Conservation (phyloP, 1,140 invertebrate species). For the Aphis craccivora region DNA sequence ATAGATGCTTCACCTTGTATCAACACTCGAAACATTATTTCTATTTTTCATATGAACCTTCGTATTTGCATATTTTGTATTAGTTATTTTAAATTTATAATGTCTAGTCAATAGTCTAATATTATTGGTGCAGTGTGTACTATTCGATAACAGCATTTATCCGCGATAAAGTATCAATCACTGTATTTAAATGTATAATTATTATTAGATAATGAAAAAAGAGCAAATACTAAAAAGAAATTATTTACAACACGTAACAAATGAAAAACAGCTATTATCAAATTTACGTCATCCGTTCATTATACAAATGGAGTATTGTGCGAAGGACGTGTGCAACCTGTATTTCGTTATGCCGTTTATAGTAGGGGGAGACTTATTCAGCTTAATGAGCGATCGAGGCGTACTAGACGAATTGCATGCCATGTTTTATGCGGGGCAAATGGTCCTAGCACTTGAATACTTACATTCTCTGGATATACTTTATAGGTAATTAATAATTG, state of each 20-base stretch:
- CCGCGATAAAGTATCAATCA: not conserved
- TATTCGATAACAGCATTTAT: too few relatives aligned
- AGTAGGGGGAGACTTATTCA: constrained; percentile 85
- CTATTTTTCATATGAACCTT: too few relatives aligned
- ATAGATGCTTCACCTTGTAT: too few relatives aligned
- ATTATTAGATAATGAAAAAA: constrained; percentile 73
- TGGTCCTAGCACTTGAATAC: constrained; percentile 90
- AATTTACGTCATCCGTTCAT: constrained; percentile 84
- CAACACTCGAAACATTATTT: too few relatives aligned
- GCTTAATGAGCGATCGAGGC: constrained; percentile 69
- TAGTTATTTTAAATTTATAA: too few relatives aligned
- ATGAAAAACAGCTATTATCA: constrained; percentile 85
- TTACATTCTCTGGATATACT: constrained; percentile 87
- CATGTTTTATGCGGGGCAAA: constrained; percentile 76
- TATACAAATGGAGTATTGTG: constrained; percentile 81
- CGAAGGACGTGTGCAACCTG: constrained; percentile 85
- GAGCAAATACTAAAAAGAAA: constrained; percentile 83
- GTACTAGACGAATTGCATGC: constrained; percentile 67
- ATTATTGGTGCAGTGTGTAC: too few relatives aligned
- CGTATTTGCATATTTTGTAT: too few relatives aligned
- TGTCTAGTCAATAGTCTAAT: too few relatives aligned
- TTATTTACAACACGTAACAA: constrained; percentile 83
- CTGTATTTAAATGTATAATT: not conserved
- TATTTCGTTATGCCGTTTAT: constrained; percentile 84
- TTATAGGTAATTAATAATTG: constrained; percentile 69